phyloP scores from a whole-genome alignment of 2,888 invertebrate genomes.

The Cerastis leucographa region DNA sequence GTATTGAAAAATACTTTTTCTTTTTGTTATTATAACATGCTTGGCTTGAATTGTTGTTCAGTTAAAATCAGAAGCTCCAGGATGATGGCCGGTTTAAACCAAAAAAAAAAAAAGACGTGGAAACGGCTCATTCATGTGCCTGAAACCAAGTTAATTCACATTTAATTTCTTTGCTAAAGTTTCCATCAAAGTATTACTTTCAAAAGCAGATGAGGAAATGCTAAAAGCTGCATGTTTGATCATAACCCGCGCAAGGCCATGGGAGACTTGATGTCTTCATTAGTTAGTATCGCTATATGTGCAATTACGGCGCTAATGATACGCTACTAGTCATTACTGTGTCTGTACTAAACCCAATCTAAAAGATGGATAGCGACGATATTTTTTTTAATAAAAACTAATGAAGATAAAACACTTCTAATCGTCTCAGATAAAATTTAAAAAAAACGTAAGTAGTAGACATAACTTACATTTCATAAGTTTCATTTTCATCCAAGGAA shows the following conservation, averaged over 20 bases:
- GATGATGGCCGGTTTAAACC: neutral
- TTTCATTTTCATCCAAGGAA: neutral
- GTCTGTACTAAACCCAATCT: slow-evolving; percentile 11
- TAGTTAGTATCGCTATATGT: slow-evolving; percentile 29
- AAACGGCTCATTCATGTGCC: neutral
- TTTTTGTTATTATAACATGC: neutral
- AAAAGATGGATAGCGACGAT: neutral
- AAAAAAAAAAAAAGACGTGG: too few species aligned
- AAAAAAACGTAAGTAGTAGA: neutral
- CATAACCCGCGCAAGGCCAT: slow-evolving; percentile 54
- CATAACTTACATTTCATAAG: neutral
- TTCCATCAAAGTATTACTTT: slow-evolving; percentile 29
- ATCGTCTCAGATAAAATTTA: neutral
- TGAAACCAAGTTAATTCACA: neutral
- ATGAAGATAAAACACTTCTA: neutral
- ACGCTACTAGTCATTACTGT: slow-evolving; percentile 12
- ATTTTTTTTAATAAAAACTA: neutral
- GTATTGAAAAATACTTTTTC: too few species aligned
- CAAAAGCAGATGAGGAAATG: slow-evolving; percentile 54
- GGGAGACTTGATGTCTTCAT: slow-evolving; percentile 63
- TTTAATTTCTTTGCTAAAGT: neutral
- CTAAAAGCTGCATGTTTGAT: slow-evolving; percentile 48
- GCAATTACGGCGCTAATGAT: slow-evolving; percentile 55
- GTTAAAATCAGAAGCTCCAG: neutral
- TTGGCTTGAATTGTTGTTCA: neutral